phyloP scores from a whole-genome alignment of 2,888 invertebrate species.

The Agrotis puta region DNA sequence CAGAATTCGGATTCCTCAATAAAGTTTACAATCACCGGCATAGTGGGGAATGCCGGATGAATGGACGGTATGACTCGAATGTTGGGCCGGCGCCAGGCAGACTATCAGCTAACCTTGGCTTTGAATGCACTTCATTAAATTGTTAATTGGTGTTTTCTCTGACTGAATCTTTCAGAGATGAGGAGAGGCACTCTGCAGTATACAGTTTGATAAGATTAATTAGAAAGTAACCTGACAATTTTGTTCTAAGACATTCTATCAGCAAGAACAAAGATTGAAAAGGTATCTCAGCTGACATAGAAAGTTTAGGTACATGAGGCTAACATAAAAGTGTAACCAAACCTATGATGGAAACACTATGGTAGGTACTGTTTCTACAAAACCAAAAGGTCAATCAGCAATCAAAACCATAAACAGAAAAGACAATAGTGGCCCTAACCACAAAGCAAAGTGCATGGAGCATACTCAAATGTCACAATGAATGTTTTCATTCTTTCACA shows the following conservation, averaged over 20 bases:
- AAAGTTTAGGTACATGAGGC: no score
- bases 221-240: no score
- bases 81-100: conserved; percentile 55
- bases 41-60: conserved; percentile 50
- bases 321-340: not conserved
- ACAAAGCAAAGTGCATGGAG: conserved; percentile 9
- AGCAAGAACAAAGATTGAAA: no score
- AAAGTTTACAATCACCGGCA: conserved; percentile 12
- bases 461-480: conserved; percentile 23
- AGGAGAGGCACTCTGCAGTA: not conserved
- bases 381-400: not conserved
- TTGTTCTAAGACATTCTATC: no score
- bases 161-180: not conserved
- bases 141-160: conserved; percentile 15
- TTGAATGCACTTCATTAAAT: conserved; percentile 29
- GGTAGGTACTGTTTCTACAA: not conserved
- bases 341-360: not conserved
- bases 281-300: no score
- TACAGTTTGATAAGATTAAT: no score
- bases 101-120: conserved; percentile 32
- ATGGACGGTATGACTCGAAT: conserved; percentile 24
- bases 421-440: not conserved
- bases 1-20: conserved; percentile 10
- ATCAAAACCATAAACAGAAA: not conserved
- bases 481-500: conserved; percentile 12